phyloP scores from a whole-genome alignment of 1,140 invertebrate species.

The Neodiprion lecontei region DNA sequence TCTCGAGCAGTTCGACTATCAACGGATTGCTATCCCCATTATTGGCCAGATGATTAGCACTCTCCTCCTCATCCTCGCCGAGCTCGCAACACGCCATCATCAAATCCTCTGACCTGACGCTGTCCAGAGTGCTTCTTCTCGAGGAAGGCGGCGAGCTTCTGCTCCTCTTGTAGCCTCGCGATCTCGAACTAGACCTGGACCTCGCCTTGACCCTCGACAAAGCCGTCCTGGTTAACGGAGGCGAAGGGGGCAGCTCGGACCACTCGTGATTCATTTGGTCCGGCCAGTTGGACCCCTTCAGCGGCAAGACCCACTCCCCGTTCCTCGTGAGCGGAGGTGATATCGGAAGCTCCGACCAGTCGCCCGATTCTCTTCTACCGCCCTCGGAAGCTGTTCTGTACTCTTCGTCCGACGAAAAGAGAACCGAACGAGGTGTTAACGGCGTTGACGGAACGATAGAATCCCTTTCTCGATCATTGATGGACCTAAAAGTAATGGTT shows the following conservation, averaged over 20 bases:
- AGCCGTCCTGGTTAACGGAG: conserved; percentile 73
- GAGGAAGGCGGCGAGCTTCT: conserved; percentile 71
- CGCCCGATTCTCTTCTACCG: conserved; percentile 56
- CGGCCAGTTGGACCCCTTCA: conserved; percentile 49
- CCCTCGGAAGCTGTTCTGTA: conserved; percentile 84
- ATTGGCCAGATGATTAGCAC: conserved; percentile 43
- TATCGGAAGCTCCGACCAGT: conserved; percentile 55
- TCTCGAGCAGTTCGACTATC: conserved; percentile 64
- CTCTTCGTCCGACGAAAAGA: conserved; percentile 85
- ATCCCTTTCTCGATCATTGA: conserved; percentile 50
- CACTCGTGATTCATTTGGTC: conserved; percentile 51
- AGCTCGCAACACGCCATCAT: conserved; percentile 59
- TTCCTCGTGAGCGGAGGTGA: conserved; percentile 53
- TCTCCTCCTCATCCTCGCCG: conserved; percentile 58
- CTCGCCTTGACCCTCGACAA: conserved; percentile 81
- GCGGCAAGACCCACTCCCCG: conserved; percentile 57
- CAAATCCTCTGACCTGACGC: conserved; percentile 68
- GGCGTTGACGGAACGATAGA: conserved; percentile 68
- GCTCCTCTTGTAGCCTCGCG: conserved; percentile 67
- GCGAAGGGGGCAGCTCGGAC: conserved; percentile 74
- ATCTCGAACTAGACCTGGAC: conserved; percentile 65
- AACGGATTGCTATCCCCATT: conserved; percentile 49
- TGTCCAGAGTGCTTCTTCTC: conserved; percentile 71
- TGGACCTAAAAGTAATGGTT: conserved; percentile 35
- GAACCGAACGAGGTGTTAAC: conserved; percentile 68